These are phyloP conservation scores for Maniola hyperantus DNA, from an alignment of 2,888 invertebrate species.

Conservation along the genomic window DNA sequence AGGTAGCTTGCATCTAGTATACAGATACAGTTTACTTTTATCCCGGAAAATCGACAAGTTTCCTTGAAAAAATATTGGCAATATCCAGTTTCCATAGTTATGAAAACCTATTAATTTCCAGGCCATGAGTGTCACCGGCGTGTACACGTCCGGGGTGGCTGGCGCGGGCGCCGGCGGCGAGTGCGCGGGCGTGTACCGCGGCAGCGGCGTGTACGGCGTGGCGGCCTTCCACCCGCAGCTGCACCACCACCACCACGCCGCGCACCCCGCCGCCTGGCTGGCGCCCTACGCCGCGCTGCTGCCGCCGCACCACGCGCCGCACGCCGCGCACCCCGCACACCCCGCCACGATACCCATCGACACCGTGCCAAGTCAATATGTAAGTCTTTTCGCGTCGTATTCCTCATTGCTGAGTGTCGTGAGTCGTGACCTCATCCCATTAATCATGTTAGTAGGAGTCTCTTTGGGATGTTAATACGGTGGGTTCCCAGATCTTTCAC, in stretches of 20 bases:
- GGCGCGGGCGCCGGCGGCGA: constrained; percentile 66
- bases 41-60: too few relatives aligned
- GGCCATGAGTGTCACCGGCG: constrained; percentile 76
- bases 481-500: too few relatives aligned
- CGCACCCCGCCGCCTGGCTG: constrained; percentile 73
- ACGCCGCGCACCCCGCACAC: constrained; percentile 67
- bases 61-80: too few relatives aligned
- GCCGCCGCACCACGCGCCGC: constrained; percentile 66
- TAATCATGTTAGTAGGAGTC: too few relatives aligned
- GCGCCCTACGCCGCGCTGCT: constrained; percentile 74
- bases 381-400: constrained; percentile 50
- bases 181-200: constrained; percentile 73
- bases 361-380: constrained; percentile 79
- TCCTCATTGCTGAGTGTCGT: too few relatives aligned
- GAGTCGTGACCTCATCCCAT: too few relatives aligned
- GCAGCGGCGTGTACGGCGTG: constrained; percentile 73
- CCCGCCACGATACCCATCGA: constrained; percentile 74
- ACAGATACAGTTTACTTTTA: too few relatives aligned
- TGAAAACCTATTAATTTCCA: constrained; percentile 41
- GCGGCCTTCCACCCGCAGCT: constrained; percentile 75
- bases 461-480: too few relatives aligned
- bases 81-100: too few relatives aligned
- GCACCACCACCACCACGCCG: constrained; percentile 72
- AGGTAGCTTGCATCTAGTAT: too few relatives aligned
- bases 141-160: constrained; percentile 68